Base-by-base conservation (phyloP, 2,113 vertebrate genomes). In the Oncorhynchus gorbuscha region DNA sequence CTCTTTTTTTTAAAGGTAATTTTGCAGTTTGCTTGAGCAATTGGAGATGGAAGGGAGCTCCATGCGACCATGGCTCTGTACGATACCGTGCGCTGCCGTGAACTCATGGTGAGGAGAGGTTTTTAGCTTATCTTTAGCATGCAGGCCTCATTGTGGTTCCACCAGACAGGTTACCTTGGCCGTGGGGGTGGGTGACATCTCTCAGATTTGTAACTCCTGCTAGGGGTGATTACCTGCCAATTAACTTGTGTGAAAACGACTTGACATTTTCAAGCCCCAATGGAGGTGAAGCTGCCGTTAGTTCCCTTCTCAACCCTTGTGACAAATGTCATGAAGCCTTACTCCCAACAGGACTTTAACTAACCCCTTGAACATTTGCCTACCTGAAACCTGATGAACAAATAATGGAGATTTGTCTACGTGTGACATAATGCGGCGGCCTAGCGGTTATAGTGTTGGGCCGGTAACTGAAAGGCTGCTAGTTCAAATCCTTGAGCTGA, bases 51-150 rank as follows among this genome's bases (percentile, higher is more conserved):
- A 45, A 45, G 39, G 39, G 9, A 45, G 39, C 39, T 45, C 39
- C 39, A 12, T 11, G 9, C 39, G 39, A 45, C 12, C 39, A 45
- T 45, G 39, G 39, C 39, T 45, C 39, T 45, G 39, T 45, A 45
- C 39, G 12, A 12, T 45, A 45, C 39, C 39, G 39, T 45, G 86
- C 84, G 83, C 76, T 72, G 78, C 79, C 78, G 83, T 79, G 20
- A 18, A 7, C 18, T 18, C 4, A 58, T 58, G 55, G 18, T 20
- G 55, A 58, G 55, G 14, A 18, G 16, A 58, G 39, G 55, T 20
- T 58, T 58, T 18, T 6, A 58, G 55, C 18, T 58, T 58, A 58
- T 20, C 32, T 16, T 32, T 35, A 68, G 22, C 39, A 9, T 11
- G 12, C 12, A 18, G 30, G 14, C 58, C 11, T 22, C 26, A 26